Conservation (phyloP, 1,140 invertebrate species). For the Penaeus vannamei region DNA sequence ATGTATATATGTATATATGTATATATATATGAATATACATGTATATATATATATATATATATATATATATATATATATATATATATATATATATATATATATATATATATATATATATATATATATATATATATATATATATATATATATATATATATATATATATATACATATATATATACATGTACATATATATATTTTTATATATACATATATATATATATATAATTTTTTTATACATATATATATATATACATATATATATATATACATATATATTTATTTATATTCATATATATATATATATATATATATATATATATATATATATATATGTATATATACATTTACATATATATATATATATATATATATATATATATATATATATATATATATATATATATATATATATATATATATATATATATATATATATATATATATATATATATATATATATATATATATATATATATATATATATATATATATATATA, state of each 20-base stretch:
- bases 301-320: too few species aligned
- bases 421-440: too few species aligned
- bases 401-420: too few species aligned
- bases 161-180: neutral
- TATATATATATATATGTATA: too few species aligned
- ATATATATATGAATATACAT: neutral
- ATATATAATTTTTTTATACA: neutral
- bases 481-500: too few species aligned
- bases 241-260: neutral
- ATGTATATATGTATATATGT: neutral
- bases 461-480: too few species aligned
- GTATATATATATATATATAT: neutral
- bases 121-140: neutral
- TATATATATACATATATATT: too few species aligned
- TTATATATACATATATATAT: constrained; percentile 33
- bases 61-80: neutral
- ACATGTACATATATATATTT: neutral
- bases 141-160: neutral
- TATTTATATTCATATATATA: too few species aligned
- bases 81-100: neutral
- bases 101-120: neutral
- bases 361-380: too few species aligned
- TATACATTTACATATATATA: too few species aligned
- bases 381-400: too few species aligned
- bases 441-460: too few species aligned